Conservation (phyloP, 2,113 vertebrate genomes). For the Microcebus ravelobensis region DNA sequence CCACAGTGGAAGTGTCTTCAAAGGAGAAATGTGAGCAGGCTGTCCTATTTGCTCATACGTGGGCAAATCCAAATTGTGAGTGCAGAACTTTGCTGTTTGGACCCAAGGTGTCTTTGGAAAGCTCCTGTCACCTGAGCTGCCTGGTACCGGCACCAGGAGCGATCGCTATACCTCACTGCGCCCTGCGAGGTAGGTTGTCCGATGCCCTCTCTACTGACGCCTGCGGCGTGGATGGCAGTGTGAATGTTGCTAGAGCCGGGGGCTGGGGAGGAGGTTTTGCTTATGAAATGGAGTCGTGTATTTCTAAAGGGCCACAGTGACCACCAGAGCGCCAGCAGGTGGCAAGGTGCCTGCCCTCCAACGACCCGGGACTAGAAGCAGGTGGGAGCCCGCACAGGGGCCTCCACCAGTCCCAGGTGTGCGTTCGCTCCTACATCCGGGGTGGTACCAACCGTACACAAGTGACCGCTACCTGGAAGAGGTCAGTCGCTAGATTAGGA, state of each 20-base stretch:
- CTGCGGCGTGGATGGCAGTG: constrained; percentile 72
- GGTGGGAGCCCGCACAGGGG: neutral
- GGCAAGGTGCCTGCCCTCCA: neutral
- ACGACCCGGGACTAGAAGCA: neutral
- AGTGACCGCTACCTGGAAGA: constrained; percentile 53
- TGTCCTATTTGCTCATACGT: neutral
- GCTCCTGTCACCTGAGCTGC: constrained; percentile 37
- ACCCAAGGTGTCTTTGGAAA: constrained; percentile 32
- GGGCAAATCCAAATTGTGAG: neutral
- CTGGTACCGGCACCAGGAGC: neutral
- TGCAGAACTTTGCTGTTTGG: neutral
- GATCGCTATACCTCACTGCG: neutral
- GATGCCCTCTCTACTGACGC: constrained; percentile 17
- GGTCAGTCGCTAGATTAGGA: constrained; percentile 61
- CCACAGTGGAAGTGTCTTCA: neutral
- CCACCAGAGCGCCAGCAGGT: neutral
- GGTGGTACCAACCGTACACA: constrained; percentile 15
- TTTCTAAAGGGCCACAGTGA: constrained; percentile 14
- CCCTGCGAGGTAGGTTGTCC: constrained; percentile 73
- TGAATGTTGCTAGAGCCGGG: constrained; percentile 19
- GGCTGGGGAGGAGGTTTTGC: neutral
- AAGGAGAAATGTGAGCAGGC: neutral
- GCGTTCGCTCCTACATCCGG: constrained; percentile 18
- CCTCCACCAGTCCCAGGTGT: constrained; percentile 62
- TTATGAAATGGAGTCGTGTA: constrained; percentile 39